Evolutionary conservation across 2,113 vertebrate genomes (phyloP), one percentile per base, ranked within the genome.

Genomic region (Fregetta grallaria): DNA sequence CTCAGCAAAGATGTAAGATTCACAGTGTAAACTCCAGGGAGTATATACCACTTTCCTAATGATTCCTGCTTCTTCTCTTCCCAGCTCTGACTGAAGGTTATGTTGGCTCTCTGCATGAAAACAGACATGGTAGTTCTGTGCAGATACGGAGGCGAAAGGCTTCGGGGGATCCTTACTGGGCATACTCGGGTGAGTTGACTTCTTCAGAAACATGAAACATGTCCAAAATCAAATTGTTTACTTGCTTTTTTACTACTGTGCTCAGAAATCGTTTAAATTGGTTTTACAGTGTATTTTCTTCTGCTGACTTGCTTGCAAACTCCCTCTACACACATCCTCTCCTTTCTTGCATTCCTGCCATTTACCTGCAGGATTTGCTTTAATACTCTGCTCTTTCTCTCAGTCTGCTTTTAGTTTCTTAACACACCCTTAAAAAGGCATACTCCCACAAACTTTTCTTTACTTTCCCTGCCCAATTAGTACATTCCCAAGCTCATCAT

Each of bases 161-260:
- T 70, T 98, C 98, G 0, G 99, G 98, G 71, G 99, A 99, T 96
- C 98, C 98, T 30, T 99, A 99, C 97, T 99, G 99, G 99, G 99
- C 99, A 7, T 99, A 99, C 95, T 99, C 99, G 42, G 99, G 99
- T 99, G 96, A 96, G 98, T 94, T 14, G 49, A 29, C 21, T 22
- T 45, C 58, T 45, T 63, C 56, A 36, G 56, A 85, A 70, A 58
- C 13, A 19, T 47, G 15, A 67, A 70, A 59, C 26, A 63, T 3
- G 34, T 70, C 61, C 29, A 36, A 38, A 86, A 79, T 13, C 27
- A 65, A 58, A 27, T 45, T 56, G 18, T 36, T 90, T 65, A 7
- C 14, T 79, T 80, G 44, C 9, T 75, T 73, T 89, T 27, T 70
- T 91, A 15, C n/a, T 80, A 4, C 20, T 55, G 20, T 5, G 7